Evolutionary conservation across 2,888 invertebrate genomes (phyloP), one percentile per base, ranked within the genome.

Genomic region (Autographa pulchrina): DNA sequence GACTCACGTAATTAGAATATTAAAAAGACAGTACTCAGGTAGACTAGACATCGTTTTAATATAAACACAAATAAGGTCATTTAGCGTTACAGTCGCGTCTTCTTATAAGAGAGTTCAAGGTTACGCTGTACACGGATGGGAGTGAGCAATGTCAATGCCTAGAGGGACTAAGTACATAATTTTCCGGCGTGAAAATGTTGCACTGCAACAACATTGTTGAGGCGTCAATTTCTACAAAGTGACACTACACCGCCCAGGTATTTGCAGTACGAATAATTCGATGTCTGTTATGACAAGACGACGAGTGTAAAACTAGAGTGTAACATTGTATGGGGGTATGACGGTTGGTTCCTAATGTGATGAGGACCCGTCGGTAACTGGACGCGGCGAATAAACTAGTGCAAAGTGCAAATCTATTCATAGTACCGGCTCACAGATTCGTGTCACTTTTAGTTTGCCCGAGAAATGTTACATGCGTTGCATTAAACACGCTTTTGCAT

Each of bases 331-430:
- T 18, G n/a, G 25, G 48, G 31, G 3, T 31, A 69, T 18, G 14
- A 32, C 56, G 31, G 4, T 31, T 41, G 64, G 65, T 68, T 64
- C 56, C 54, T 62, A 58, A 64, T 67, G 38, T 64, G 59, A 31
- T 68, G 62, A 64, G 70, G 77, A 73, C 72, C 69, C 67, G 76
- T 59, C 25, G 70, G 78, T 79, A 75, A 83, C 81, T 72, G 72
- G 73, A 67, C 70, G 74, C 31, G 66, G 68, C 59, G 61, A 76
- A 82, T 85, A 83, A 86, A 86, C 84, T 84, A 65, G 88, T 85
- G 85, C 89, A 86, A 88, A 88, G 89, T 89, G 86, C 89, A 87
- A 83, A 80, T 86, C 89, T 90, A 90, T 89, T 89, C 80, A 86
- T 86, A 84, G 85, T 80, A 65, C 18, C 75, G 59, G 69, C 83